Base-by-base conservation (phyloP, 2,888 invertebrate species). In the Sphecodes monilicornis region DNA sequence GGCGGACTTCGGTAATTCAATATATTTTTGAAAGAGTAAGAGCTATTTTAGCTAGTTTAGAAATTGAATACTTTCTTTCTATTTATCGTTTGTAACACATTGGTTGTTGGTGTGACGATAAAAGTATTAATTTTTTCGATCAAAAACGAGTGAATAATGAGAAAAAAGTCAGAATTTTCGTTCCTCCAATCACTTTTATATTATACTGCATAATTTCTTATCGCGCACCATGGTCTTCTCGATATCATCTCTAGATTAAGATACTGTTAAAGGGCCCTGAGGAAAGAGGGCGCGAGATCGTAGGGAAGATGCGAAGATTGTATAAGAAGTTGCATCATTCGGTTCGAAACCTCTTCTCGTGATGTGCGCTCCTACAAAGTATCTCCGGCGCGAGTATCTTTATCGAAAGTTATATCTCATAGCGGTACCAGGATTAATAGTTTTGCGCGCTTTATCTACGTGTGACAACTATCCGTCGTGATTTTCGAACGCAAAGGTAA, bases 251-350 rank as follows among this genome's bases (percentile, higher is more conserved):
- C 71, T 76, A 78, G 78, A 85, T 85, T 85, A 78, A 72, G 81
- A 78, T 39, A 64, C 86, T 71, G 82, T 76, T 76, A 78, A 85
- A 86, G 85, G 86, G 86, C 82, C 66, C 70, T 22, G 79, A 71
- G 82, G 86, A 85, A 77, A 86, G 86, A 86, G 86, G 86, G 86
- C 86, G 86, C 80, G 70, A 82, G 86, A 82, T 77, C 78, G 46
- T 82, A 78, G 85, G 79, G 85, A 85, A 85, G 78, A 85, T 78
- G 77, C 72, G 85, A 85, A 80, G 85, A 84, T 81, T 76, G 86
- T 85, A 85, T 80, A 82, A 85, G 85, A 86, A 85, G 86, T 85
- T 82, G 86, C 82, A 85, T 82, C 86, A 86, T 86, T 85, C 86
- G 79, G 78, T 76, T 76, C 75, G 79, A 77, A 77, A 80, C 78